Base-by-base conservation (phyloP, 1,140 invertebrate species). In the Drosophila chauvacae region DNA sequence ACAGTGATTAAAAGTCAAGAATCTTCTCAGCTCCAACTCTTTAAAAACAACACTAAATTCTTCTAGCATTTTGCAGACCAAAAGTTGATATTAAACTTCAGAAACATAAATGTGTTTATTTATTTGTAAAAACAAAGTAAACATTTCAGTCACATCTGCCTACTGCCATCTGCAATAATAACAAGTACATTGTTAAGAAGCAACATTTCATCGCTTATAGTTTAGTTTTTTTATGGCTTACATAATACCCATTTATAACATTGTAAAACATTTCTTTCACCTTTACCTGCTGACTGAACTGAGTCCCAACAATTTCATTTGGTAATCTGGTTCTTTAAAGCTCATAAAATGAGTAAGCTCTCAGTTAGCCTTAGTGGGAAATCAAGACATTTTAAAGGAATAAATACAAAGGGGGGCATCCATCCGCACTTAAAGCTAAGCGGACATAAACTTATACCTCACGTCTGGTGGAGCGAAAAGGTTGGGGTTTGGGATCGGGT, bases 381-480 rank as follows among this genome's bases (percentile, higher is more conserved):
- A 87, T 87, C 74, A 87, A 86, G 82, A 48, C 69, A 82, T 86
- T 82, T 78, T 47, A 58, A 78, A 64, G 62, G 63, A 64, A 61
- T 79, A 72, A 60, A 84, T 61, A 71, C 56, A 77, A 48, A 71
- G 11, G 14, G 16, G 53, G 44, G 9, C 16, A 51, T 57, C 44
- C 44, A 53, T 62, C 50, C 33, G 60, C 56, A 64, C 65, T 85
- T 85, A 81, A 77, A 80, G 77, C 77, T 68, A 80, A 84, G 72
- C 81, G 75, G 72, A 85, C 73, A 80, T 84, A 64, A 77, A 84
- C 59, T 41, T 65, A 58, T 59, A 64, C 59, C 68, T 53, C 60
- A 79, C 69, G 60, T 78, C 55, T 44, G 20, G 42, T 18, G n/a
- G 20, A 62, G 53, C 37, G 45, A 41, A 44, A 63, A 53, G 65